Percentiles rank a stretch among this genome's conserved stretches.
phyloP scores from a whole-genome alignment of 2,113 vertebrate genomes.

The Salvelinus namaycush region DNA sequence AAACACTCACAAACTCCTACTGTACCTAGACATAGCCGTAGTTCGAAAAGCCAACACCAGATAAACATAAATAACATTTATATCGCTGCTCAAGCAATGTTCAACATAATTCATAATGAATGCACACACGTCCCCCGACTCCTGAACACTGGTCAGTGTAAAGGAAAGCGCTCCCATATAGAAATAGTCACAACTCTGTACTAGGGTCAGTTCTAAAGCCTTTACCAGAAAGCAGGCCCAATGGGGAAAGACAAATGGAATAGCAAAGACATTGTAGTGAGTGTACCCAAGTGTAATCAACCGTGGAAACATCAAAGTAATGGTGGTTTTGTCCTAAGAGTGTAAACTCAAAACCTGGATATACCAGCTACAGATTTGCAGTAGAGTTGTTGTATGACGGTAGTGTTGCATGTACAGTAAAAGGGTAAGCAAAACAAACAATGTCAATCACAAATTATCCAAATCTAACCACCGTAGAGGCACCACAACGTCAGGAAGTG shows the following conservation, averaged over 20 bases:
- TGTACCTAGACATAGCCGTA: background rate
- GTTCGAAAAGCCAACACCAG: background rate
- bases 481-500: background rate
- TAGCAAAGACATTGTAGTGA: background rate
- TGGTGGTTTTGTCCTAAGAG: background rate
- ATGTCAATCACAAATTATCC: background rate
- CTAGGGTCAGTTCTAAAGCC: background rate
- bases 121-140: background rate
- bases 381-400: background rate
- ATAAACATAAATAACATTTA: background rate
- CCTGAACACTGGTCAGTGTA: background rate
- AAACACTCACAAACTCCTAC: background rate
- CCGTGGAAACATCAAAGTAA: background rate
- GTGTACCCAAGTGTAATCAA: background rate
- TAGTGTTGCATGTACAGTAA: background rate
- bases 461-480: background rate
- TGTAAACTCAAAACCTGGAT: background rate
- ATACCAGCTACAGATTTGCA: background rate
- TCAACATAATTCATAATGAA: background rate
- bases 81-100: background rate
- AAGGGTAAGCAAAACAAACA: background rate
- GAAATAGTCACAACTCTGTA: background rate
- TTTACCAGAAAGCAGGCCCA: background rate
- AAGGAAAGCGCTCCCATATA: background rate
- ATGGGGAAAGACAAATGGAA: background rate